phyloP scores from a whole-genome alignment of 37 sponge, comb jelly and placozoan genomes.

The Mnemiopsis leidyi region DNA sequence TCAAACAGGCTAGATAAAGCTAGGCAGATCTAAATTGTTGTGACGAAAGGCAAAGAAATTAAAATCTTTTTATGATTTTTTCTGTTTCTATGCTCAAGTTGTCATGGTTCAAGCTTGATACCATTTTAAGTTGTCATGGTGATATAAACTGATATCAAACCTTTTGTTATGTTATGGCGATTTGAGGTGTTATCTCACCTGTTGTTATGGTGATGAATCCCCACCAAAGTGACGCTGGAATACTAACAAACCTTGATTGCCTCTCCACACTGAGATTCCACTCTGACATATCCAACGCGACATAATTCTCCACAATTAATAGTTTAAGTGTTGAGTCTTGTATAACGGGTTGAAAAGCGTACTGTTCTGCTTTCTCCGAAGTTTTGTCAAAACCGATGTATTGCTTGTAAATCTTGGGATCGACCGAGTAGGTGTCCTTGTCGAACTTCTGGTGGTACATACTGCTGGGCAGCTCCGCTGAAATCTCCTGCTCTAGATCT shows the following conservation, averaged over 20 bases:
- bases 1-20: too few species aligned
- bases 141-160: too few species aligned
- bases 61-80: too few species aligned
- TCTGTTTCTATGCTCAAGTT: too few species aligned
- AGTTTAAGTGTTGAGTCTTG: not conserved
- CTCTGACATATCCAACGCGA: not conserved
- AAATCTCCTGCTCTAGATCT: not conserved
- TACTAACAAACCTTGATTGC: not conserved
- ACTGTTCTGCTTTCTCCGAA: not conserved
- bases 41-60: too few species aligned
- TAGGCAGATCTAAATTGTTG: too few species aligned
- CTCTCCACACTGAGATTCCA: not conserved
- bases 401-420: not conserved
- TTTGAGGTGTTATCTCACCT: too few species aligned
- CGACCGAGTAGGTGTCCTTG: not conserved
- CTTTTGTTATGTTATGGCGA: too few species aligned
- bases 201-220: slow-evolving; percentile 23
- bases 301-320: not conserved
- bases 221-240: slow-evolving; percentile 30
- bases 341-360: not conserved
- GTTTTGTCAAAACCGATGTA: not conserved
- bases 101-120: too few species aligned
- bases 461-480: not conserved
- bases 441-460: not conserved
- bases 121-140: too few species aligned